These are phyloP conservation scores for Anguilla obscura DNA, from an alignment of 2,797 vertebrate species.

Conservation along the genomic window DNA sequence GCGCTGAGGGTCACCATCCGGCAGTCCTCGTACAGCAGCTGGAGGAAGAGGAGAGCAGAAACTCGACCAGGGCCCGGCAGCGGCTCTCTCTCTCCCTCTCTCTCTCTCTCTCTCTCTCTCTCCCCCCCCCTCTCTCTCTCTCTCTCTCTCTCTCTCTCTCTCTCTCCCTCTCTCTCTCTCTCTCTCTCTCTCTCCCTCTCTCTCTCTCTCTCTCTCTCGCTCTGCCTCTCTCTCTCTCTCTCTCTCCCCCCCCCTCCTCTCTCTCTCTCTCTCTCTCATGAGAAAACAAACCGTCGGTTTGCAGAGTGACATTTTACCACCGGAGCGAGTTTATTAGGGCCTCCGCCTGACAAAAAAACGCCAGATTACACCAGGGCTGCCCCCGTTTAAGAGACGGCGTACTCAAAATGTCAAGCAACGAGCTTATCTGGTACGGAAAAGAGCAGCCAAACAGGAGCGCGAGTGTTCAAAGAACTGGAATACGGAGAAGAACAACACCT, in stretches of 20 bases:
- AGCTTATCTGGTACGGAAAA: not conserved
- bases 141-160: too few species aligned
- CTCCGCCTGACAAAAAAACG: not conserved
- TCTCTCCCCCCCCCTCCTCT: too few species aligned
- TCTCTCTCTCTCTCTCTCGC: too few species aligned
- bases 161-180: too few species aligned
- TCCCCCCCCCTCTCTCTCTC: too few species aligned
- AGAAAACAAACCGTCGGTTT: not conserved
- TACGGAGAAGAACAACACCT: constrained; percentile 7
- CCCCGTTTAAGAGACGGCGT: constrained; percentile 2
- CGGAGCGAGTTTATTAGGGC: not conserved
- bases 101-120: too few species aligned
- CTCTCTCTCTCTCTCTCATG: not conserved
- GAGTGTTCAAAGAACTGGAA: not conserved
- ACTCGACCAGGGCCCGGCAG: not conserved
- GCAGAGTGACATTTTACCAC: not conserved
- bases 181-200: too few species aligned
- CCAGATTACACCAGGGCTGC: not conserved
- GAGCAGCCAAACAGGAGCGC: not conserved
- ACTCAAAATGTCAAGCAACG: not conserved
- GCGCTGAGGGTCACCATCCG: constrained; percentile 78
- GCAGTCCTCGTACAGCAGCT: constrained; percentile 87
- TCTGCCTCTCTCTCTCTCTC: too few species aligned
- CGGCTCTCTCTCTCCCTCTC: too few species aligned
- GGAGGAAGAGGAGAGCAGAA: constrained; percentile 25